Percentiles rank a stretch among this genome's conserved stretches.
Evolutionary conservation across 2,888 invertebrate genomes (phyloP).

Genomic region (Bibio marci): DNA sequence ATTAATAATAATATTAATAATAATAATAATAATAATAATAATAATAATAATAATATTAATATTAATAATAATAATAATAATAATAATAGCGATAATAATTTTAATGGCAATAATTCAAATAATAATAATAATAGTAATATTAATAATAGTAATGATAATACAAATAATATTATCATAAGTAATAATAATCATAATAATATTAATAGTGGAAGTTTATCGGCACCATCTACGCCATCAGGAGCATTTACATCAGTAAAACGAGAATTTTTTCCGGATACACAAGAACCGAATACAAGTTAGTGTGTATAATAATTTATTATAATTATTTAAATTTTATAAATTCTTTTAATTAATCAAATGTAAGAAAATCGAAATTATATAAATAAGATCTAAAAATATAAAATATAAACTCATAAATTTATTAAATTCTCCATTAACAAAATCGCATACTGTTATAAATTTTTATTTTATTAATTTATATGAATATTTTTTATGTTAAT

Average conservation of each 20-base stretch:
- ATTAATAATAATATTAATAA: not conserved
- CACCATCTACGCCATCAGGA: slow-evolving; percentile 32
- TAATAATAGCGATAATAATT: slow-evolving; percentile 10
- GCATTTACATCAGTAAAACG: slow-evolving; percentile 33
- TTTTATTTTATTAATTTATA: no score
- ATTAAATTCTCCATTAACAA: not conserved
- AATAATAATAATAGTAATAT: no score
- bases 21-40: not conserved
- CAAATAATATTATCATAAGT: no score
- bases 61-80: no score
- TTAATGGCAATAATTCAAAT: slow-evolving; percentile 10
- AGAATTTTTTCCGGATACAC: slow-evolving; percentile 68
- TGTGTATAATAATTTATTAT: slow-evolving; percentile 14
- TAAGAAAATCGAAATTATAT: not conserved
- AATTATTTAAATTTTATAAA: not conserved
- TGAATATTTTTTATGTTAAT: no score
- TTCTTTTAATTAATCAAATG: not conserved
- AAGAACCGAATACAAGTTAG: slow-evolving; percentile 79
- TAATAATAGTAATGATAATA: no score
- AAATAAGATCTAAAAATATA: not conserved
- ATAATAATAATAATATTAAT: not conserved
- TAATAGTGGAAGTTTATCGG: slow-evolving; percentile 16
- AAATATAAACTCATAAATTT: not conserved
- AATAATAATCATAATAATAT: no score
- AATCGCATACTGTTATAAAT: not conserved